Conservation (phyloP, 2,113 vertebrate species). For the Ivindomyrus marchei region DNA sequence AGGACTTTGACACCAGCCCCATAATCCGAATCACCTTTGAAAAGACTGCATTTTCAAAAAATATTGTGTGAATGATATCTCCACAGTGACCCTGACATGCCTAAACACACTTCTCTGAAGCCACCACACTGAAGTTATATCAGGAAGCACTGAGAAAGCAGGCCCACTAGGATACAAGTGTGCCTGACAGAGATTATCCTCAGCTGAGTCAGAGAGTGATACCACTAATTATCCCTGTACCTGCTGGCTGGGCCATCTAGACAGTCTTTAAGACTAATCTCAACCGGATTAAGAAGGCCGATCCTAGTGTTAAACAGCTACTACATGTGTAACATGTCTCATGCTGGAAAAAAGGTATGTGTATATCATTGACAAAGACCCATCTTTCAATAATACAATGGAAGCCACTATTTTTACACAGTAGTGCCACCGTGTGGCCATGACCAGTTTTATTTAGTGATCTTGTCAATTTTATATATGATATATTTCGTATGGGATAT, state of each 20-base stretch:
- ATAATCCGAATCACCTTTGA: neutral
- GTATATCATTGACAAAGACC: too few species aligned
- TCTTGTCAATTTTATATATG: neutral
- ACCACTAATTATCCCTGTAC: neutral
- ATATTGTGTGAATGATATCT: neutral
- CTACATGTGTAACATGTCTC: neutral
- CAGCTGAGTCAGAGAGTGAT: neutral
- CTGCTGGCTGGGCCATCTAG: neutral
- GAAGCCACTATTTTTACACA: neutral
- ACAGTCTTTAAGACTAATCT: neutral
- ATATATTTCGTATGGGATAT: too few species aligned
- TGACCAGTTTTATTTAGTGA: neutral
- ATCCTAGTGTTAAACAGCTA: neutral
- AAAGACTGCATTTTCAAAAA: neutral
- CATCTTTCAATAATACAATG: neutral
- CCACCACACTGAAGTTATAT: neutral
- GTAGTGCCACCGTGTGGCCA: constrained; percentile 8
- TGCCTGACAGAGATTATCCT: neutral
- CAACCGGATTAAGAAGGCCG: neutral
- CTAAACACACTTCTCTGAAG: neutral
- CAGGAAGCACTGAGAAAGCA: neutral
- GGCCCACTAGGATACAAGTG: neutral
- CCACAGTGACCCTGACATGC: neutral
- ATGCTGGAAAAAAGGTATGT: neutral
- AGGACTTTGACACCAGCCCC: neutral